Percentiles rank a stretch among this genome's conserved stretches.
Evolutionary conservation across 2,797 vertebrate genomes (phyloP).

Genomic region (Lagorchestes hirsutus): DNA sequence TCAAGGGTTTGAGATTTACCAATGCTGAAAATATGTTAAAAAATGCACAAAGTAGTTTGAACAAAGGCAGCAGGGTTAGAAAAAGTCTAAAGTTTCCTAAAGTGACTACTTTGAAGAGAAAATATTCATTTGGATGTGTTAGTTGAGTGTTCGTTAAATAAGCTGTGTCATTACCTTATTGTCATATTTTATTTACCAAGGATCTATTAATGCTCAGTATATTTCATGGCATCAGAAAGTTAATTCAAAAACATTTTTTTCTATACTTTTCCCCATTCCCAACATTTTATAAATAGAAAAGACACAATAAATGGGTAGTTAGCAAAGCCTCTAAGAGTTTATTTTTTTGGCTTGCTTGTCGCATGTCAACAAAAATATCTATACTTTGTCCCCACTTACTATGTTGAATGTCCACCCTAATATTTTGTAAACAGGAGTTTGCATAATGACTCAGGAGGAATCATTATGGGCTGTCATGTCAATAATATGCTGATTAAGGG

Average conservation of each 20-base stretch:
- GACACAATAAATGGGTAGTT: background rate
- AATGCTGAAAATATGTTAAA: conserved; percentile 49
- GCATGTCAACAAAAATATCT: background rate
- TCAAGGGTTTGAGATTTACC: conserved; percentile 51
- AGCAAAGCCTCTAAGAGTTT: background rate
- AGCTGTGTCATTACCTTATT: conserved; percentile 27
- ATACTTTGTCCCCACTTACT: background rate
- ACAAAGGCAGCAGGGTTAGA: background rate
- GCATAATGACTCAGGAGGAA: background rate
- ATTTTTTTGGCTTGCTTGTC: conserved; percentile 13
- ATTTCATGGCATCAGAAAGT: conserved; percentile 2
- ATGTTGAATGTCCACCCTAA: background rate
- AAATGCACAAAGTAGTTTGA: conserved; percentile 36
- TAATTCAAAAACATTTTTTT: background rate
- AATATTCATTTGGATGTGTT: conserved; percentile 45
- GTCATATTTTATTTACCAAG: background rate
- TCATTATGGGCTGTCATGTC: background rate
- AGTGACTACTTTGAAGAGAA: conserved; percentile 11
- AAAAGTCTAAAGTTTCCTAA: conserved; percentile 3
- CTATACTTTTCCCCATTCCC: background rate
- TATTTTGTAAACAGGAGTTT: conserved; percentile 6
- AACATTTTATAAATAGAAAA: conserved; percentile 12
- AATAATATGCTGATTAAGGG: background rate
- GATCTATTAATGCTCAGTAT: conserved; percentile 24
- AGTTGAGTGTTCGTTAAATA: background rate